Conservation (phyloP, 1,140 invertebrate genomes). For the Drosophila melanogaster region DNA sequence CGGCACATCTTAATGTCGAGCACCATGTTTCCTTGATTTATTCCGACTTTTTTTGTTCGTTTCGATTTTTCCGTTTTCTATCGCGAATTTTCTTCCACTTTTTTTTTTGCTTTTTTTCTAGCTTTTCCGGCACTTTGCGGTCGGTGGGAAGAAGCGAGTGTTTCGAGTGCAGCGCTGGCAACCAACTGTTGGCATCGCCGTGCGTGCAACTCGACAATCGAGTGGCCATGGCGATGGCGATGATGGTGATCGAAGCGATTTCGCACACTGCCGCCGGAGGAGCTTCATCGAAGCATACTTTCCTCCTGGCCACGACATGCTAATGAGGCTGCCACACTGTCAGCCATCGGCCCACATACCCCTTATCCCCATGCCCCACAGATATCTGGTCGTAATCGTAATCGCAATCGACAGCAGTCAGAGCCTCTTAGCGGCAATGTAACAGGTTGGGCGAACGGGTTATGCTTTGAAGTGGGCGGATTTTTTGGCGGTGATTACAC, state of each 20-base stretch:
- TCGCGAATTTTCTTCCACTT: background rate
- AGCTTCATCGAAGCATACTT: conserved; percentile 71
- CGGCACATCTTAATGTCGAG: conserved; percentile 87
- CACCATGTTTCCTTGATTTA: conserved; percentile 81
- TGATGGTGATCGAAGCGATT: conserved; percentile 42
- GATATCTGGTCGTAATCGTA: conserved; percentile 31
- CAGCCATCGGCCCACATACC: background rate
- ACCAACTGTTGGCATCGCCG: conserved; percentile 69
- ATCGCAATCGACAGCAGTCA: conserved; percentile 68
- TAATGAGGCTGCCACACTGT: conserved; percentile 66
- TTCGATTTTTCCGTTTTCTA: background rate
- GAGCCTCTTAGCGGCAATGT: conserved; percentile 60
- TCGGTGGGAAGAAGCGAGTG: conserved; percentile 5
- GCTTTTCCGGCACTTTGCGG: conserved; percentile 21
- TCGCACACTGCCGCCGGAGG: conserved; percentile 31
- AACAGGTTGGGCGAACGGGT: conserved; percentile 30
- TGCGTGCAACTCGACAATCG: conserved; percentile 7
- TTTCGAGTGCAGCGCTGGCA: conserved; percentile 52
- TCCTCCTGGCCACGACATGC: conserved; percentile 60
- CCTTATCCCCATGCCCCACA: background rate
- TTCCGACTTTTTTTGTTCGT: conserved; percentile 11
- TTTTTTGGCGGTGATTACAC: conserved; percentile 3
- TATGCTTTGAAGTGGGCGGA: background rate
- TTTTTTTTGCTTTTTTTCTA: background rate
- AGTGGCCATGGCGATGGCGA: background rate